These are phyloP conservation scores for Meloidogyne hapla DNA, from an alignment of 1,140 invertebrate genomes.

Conservation along the genomic window DNA sequence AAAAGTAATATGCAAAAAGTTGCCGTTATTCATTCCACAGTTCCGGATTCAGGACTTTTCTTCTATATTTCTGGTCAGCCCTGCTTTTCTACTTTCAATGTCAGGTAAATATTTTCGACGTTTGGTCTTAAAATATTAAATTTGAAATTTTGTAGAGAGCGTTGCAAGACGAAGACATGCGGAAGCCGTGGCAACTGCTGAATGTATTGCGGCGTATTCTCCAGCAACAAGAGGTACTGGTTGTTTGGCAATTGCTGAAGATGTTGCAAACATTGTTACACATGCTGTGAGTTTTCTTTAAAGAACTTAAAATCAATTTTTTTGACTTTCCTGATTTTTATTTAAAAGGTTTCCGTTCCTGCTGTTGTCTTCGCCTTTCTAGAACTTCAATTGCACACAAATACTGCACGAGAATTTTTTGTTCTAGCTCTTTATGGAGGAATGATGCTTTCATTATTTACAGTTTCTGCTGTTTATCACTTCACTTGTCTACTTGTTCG, in stretches of 20 bases:
- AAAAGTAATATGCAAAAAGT: not conserved
- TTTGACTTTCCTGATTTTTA: too few relatives aligned
- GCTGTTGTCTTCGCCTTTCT: not conserved
- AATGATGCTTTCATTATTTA: conserved; percentile 1
- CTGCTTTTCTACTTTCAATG: not conserved
- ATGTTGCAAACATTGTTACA: not conserved
- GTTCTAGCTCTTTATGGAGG: not conserved
- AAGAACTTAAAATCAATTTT: not conserved
- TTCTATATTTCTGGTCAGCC: not conserved
- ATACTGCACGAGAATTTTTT: conserved; percentile 3
- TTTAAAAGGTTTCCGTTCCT: not conserved
- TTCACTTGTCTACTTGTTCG: not conserved
- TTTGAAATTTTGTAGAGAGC: not conserved
- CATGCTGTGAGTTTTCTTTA: not conserved
- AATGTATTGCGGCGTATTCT: not conserved
- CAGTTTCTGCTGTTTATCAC: not conserved
- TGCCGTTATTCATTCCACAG: not conserved
- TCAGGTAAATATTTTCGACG: not conserved
- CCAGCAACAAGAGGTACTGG: not conserved
- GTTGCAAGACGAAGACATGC: not conserved
- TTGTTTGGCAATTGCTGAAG: not conserved
- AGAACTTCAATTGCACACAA: not conserved
- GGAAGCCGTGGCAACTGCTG: not conserved
- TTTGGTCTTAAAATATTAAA: not conserved
- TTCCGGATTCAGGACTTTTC: not conserved